Evolutionary conservation across 2,888 invertebrate species (phyloP).

Genomic region (Ophion ellenae): DNA sequence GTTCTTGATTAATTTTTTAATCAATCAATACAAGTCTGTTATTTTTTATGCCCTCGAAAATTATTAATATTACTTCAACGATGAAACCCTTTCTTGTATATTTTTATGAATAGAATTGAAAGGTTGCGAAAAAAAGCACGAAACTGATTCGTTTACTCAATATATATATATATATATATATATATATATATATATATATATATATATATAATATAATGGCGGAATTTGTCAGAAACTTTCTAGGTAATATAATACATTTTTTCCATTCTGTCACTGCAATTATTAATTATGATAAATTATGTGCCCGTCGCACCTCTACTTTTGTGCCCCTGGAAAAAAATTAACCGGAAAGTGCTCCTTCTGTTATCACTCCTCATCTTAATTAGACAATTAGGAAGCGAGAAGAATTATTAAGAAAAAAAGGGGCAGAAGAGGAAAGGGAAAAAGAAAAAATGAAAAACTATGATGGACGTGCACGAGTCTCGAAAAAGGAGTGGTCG

Average conservation of each 20-base stretch:
- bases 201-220: neutral
- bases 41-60: neutral
- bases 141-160: too few species aligned
- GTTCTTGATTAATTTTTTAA: too few species aligned
- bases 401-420: slow-evolving; percentile 26
- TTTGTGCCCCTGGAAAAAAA: too few species aligned
- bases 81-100: too few species aligned
- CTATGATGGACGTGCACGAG: slow-evolving; percentile 4
- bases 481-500: neutral
- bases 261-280: neutral
- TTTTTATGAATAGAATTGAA: too few species aligned
- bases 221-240: neutral
- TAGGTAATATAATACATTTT: neutral
- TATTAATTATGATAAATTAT: neutral
- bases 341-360: too few species aligned
- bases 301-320: too few species aligned
- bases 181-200: neutral
- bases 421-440: neutral
- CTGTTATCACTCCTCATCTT: too few species aligned
- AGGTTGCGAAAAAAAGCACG: too few species aligned
- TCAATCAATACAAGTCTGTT: too few species aligned
- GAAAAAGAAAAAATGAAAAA: neutral
- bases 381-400: slow-evolving; percentile 7
- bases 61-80: neutral
- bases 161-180: too few species aligned